These are phyloP conservation scores for Drosophila borborema DNA, from an alignment of 2,888 invertebrate genomes.

Conservation along the genomic window DNA sequence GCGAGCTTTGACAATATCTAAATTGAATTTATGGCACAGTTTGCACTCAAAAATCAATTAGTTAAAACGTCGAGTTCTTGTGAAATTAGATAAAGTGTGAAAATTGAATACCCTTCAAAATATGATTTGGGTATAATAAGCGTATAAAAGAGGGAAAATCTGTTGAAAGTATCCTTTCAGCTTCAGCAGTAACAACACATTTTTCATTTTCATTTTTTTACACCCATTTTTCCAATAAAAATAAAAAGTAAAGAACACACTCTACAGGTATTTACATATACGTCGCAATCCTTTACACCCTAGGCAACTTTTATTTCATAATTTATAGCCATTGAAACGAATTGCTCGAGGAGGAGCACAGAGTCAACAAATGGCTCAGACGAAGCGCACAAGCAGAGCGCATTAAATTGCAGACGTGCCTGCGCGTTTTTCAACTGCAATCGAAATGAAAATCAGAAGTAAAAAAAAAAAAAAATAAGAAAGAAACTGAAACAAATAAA, in stretches of 20 bases:
- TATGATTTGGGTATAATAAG: not conserved
- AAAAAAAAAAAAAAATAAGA: conserved; percentile 18
- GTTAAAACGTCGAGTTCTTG: conserved; percentile 30
- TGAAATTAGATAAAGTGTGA: conserved; percentile 34
- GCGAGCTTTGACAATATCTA: conserved; percentile 37
- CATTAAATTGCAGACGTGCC: conserved; percentile 65
- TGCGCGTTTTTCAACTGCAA: conserved; percentile 41
- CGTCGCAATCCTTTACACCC: conserved; percentile 24
- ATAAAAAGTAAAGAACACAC: conserved; percentile 6
- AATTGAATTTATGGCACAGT: conserved; percentile 35
- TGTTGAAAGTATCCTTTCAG: not conserved
- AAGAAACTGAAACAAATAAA: conserved; percentile 5
- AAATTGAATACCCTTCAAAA: not conserved
- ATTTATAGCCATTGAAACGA: conserved; percentile 5
- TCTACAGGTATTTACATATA: conserved; percentile 24
- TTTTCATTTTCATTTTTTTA: not conserved
- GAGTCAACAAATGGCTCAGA: conserved; percentile 20
- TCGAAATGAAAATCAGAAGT: conserved; percentile 60
- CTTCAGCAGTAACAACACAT: not conserved
- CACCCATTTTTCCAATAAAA: not conserved
- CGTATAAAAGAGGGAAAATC: not conserved
- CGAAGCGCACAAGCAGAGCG: conserved; percentile 18
- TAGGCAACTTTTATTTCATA: conserved; percentile 1
- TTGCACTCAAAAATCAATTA: conserved; percentile 59
- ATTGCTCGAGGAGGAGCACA: conserved; percentile 5